These are phyloP conservation scores for Xyrichtys novacula DNA, from an alignment of 2,797 vertebrate genomes.

Conservation along the genomic window DNA sequence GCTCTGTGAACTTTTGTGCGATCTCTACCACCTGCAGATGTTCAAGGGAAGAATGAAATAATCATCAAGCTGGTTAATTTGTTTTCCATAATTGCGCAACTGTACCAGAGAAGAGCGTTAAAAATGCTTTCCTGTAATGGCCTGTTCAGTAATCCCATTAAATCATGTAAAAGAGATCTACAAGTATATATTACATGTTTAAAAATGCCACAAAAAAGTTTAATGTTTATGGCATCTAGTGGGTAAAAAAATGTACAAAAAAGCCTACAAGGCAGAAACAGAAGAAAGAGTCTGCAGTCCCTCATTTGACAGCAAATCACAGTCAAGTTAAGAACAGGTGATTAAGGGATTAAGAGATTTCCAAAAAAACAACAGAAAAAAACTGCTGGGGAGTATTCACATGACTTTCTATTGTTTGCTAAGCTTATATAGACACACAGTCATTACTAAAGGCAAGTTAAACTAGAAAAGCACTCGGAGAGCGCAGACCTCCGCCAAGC, in stretches of 20 bases:
- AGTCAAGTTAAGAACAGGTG: not conserved
- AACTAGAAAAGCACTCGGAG: too few species aligned
- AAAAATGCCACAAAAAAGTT: too few species aligned
- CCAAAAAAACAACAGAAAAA: not conserved
- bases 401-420: not conserved
- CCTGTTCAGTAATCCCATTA: too few species aligned
- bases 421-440: not conserved
- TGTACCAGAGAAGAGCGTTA: not conserved
- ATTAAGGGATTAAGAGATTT: not conserved
- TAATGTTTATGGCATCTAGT: too few species aligned
- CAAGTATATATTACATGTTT: too few species aligned
- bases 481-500: too few species aligned
- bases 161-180: too few species aligned
- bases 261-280: not conserved
- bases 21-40: slow-evolving; percentile 87
- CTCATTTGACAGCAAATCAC: not conserved
- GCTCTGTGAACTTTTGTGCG: slow-evolving; percentile 88
- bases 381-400: not conserved
- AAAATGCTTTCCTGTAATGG: not conserved
- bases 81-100: not conserved
- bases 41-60: not conserved
- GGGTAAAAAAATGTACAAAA: too few species aligned
- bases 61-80: not conserved
- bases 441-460: too few species aligned
- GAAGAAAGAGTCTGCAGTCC: not conserved